Evolutionary conservation across 2,797 vertebrate species (phyloP), one percentile per base, ranked within the genome.

Genomic region (Poeciliopsis infans): DNA sequence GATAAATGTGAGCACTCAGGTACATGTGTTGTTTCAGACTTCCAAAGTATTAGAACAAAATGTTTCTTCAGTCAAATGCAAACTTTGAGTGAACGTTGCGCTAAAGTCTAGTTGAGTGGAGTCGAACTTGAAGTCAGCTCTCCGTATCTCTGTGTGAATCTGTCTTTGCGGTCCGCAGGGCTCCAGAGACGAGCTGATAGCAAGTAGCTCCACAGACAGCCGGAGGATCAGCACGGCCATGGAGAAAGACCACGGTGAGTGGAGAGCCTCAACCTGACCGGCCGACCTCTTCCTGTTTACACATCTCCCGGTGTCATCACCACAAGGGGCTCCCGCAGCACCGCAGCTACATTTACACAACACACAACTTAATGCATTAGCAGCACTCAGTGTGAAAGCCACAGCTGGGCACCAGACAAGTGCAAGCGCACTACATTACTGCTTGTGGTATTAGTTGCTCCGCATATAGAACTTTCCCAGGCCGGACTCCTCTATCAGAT

Each of bases 121-220:
- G 6, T 51, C 5, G 25, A 66, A 81, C 13, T 10, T 45, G 23
- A 46, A n/a, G 28, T 1, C 0, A 31, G 23, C 31, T 1, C 71
- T 77, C 12, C 0, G 7, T 15, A 23, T 47, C 7, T 31, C 31
- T 59, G n/a, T 74, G 57, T 15, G 15, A 5, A 59, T 66, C 2
- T 57, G 72, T 80, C 49, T 6, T 84, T 92, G 69, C 88, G 46
- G 64, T 57, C 43, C 0, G 25, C 91, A 99, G 98, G 94, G 96
- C 83, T 97, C 97, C 86, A 96, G 97, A 88, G 98, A 98, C 77
- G 97, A 99, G 75, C 95, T 98, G 61, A 93, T 96, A 28, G 96
- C 95, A 83, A 85, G 86, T 51, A 92, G 79, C 2, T 92, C 97
- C 87, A 43, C 93, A 23, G 95, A 97, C 75, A 96, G 94, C 85